phyloP scores from a whole-genome alignment of 2,797 vertebrate species.

The Sorex maritimensis region DNA sequence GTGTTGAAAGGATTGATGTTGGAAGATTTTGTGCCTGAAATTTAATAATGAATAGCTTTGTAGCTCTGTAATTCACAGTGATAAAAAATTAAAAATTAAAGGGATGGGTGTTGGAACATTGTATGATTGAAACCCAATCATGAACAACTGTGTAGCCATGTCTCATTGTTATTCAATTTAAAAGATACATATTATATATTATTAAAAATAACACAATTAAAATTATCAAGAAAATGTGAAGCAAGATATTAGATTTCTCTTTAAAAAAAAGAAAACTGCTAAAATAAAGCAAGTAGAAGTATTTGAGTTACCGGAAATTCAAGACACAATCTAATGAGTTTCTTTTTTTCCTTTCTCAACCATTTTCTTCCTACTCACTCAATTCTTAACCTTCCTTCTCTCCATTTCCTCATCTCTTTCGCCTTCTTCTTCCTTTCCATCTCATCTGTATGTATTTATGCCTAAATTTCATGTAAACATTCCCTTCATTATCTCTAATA shows the following conservation, averaged over 20 bases:
- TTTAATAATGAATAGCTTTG: no score
- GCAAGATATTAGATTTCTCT: neutral
- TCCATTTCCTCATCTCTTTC: no score
- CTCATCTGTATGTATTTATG: neutral
- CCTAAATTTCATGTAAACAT: neutral
- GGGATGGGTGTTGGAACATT: no score
- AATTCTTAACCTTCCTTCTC: neutral
- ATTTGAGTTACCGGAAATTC: neutral
- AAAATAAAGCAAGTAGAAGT: conserved; percentile 19
- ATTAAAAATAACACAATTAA: no score
- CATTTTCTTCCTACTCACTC: neutral
- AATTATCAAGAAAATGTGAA: neutral
- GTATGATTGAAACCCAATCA: no score
- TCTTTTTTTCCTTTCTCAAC: neutral
- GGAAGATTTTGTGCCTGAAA: no score
- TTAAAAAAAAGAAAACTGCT: neutral
- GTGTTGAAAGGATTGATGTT: no score
- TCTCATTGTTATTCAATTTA: no score
- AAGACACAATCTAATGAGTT: neutral
- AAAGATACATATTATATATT: no score
- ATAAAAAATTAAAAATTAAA: no score
- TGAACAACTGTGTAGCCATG: no score
- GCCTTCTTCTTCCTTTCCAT: neutral
- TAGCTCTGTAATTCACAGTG: no score
- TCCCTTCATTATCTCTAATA: neutral